Percentiles rank a stretch among this genome's conserved stretches.
phyloP scores from a whole-genome alignment of 2,888 invertebrate species.

The Sialis lutaria region DNA sequence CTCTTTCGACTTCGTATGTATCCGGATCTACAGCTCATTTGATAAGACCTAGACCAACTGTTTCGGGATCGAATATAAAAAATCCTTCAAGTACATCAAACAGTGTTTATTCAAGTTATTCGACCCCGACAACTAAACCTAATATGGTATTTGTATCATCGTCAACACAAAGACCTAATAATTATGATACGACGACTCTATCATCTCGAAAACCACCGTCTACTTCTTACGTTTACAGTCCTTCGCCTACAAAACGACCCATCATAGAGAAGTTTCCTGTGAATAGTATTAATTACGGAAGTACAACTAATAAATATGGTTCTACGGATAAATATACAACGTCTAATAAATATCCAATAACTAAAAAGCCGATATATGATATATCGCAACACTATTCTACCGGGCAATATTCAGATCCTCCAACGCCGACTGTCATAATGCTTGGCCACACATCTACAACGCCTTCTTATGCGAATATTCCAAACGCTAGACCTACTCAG shows the following conservation, averaged over 20 bases:
- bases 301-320: background rate
- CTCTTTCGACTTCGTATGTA: slow-evolving; percentile 29
- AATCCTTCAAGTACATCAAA: slow-evolving; percentile 8
- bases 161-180: slow-evolving; percentile 6
- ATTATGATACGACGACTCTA: slow-evolving; percentile 2
- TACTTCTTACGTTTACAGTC: slow-evolving; percentile 13
- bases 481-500: slow-evolving; percentile 13
- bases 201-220: background rate
- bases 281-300: background rate
- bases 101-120: slow-evolving; percentile 6
- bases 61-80: slow-evolving; percentile 6
- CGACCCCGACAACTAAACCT: slow-evolving; percentile 8
- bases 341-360: slow-evolving; percentile 13
- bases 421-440: slow-evolving; percentile 41
- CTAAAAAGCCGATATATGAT: slow-evolving; percentile 15
- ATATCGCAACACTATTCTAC: slow-evolving; percentile 13
- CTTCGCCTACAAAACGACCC: slow-evolving; percentile 8
- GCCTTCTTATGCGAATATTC: slow-evolving; percentile 3
- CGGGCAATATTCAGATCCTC: slow-evolving; percentile 22
- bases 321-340: slow-evolving; percentile 6
- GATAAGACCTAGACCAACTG: slow-evolving; percentile 10
- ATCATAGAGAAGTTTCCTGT: slow-evolving; percentile 12
- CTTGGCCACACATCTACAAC: slow-evolving; percentile 19
- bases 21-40: slow-evolving; percentile 21
- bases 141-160: background rate